phyloP scores from a whole-genome alignment of 2,113 vertebrate species.

The Echinops telfairi region DNA sequence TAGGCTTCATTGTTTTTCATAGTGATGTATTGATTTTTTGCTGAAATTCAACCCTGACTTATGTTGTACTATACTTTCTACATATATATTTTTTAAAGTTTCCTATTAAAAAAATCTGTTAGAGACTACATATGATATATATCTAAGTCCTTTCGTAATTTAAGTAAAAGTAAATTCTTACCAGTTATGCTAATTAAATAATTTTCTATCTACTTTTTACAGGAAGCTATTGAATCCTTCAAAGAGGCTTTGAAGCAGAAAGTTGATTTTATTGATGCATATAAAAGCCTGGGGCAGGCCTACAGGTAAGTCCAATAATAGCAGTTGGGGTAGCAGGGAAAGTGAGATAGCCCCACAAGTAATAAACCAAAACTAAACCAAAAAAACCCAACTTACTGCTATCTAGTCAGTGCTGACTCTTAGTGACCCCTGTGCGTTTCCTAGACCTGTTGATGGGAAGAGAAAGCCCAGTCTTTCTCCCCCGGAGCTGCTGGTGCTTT shows the following conservation, averaged over 20 bases:
- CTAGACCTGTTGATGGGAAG: too few species aligned
- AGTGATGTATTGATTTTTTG: background rate
- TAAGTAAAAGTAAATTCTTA: background rate
- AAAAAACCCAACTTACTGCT: too few species aligned
- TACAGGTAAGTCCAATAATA: conserved; percentile 91
- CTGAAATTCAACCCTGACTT: background rate
- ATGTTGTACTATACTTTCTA: background rate
- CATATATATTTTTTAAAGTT: background rate
- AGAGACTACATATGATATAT: background rate
- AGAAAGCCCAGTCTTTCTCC: too few species aligned
- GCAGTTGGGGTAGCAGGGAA: background rate
- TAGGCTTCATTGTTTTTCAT: background rate
- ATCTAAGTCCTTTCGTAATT: conserved; percentile 1
- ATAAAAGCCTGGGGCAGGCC: conserved; percentile 98
- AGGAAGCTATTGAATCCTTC: conserved; percentile 99
- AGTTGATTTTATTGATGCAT: conserved; percentile 97
- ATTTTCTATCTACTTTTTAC: conserved; percentile 49
- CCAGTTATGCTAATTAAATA: background rate
- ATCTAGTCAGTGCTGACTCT: too few species aligned
- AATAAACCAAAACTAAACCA: background rate
- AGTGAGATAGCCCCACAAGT: background rate
- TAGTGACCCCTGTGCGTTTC: too few species aligned
- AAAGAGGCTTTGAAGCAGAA: conserved; percentile 98
- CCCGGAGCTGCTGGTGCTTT: too few species aligned
- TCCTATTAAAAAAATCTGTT: background rate